Base-by-base conservation (phyloP, 2,888 invertebrate genomes). In the Brenthis hecate region DNA sequence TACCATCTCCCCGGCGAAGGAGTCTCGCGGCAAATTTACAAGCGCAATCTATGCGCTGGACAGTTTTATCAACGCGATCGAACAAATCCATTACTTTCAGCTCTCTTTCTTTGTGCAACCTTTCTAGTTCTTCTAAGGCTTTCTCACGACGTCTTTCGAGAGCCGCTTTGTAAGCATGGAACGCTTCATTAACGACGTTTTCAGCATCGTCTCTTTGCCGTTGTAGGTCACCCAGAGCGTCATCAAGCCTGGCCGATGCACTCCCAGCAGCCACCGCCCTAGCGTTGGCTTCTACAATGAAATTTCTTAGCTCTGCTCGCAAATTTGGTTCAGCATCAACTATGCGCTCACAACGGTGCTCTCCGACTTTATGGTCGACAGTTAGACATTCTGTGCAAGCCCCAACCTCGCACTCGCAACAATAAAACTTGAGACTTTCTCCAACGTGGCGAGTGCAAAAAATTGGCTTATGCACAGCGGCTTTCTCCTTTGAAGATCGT, bases 341-440 rank as follows among this genome's bases (percentile, higher is more conserved):
- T 74, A 98, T 94, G 70, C 96, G 94, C 84, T 98, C 98, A 80
- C 96, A 97, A 77, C 96, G 96, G 91, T 98, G 98, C 78, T 95
- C 94, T 57, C 96, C 95, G 57, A 96, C 96, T 87, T 96, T 96
- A 84, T 98, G 98, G 72, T 97, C 96, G 51, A 94, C 93, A 73
- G 96, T 95, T 74, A 97, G 93, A 87, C 98, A 98, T 88, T 98
- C 98, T 78, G 95, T 95, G 89, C 98, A 98, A 72, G 97, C 96
- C 36, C 97, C 96, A 73, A 96, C 95, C 94, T 97, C 94, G 84
- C 98, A 98, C 75, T 96, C 96, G 77, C 95, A 96, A 86, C 98
- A 98, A 87, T 96, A 98, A 88, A 96, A 97, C 82, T 97, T 96
- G 77, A 98, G 94, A 84, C 96, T 95, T 89, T 98, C 98, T 69